These are phyloP conservation scores for Phrynosoma platyrhinos DNA, from an alignment of 2,113 vertebrate species.

Conservation along the genomic window DNA sequence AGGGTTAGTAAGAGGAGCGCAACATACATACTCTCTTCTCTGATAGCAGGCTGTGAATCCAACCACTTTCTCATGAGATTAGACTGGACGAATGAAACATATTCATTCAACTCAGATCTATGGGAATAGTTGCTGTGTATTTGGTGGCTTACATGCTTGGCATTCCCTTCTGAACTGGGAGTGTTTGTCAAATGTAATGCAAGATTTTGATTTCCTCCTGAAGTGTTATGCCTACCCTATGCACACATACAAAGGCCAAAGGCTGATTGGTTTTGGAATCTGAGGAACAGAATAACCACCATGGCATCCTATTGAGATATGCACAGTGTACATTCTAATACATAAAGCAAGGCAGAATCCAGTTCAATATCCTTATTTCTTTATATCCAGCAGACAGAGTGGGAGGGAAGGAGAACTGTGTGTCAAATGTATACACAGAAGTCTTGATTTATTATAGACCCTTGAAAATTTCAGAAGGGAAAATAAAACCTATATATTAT, in stretches of 20 bases:
- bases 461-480: background rate
- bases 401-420: background rate
- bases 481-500: background rate
- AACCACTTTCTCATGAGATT: background rate
- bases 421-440: background rate
- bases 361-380: background rate
- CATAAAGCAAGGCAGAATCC: background rate
- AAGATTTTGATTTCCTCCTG: background rate
- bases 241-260: accelerated
- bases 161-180: background rate
- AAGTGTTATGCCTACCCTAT: background rate
- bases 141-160: accelerated
- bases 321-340: background rate
- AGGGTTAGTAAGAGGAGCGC: background rate
- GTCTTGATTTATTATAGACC: background rate
- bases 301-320: background rate
- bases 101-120: background rate
- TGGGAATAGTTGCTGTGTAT: accelerated
- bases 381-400: accelerated
- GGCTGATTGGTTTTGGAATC: background rate
- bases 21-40: slow-evolving; percentile 19
- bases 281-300: background rate
- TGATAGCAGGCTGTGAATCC: background rate
- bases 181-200: background rate
- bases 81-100: background rate